Conservation (phyloP, 1,140 invertebrate species). For the Aphelenchoides fujianensis region DNA sequence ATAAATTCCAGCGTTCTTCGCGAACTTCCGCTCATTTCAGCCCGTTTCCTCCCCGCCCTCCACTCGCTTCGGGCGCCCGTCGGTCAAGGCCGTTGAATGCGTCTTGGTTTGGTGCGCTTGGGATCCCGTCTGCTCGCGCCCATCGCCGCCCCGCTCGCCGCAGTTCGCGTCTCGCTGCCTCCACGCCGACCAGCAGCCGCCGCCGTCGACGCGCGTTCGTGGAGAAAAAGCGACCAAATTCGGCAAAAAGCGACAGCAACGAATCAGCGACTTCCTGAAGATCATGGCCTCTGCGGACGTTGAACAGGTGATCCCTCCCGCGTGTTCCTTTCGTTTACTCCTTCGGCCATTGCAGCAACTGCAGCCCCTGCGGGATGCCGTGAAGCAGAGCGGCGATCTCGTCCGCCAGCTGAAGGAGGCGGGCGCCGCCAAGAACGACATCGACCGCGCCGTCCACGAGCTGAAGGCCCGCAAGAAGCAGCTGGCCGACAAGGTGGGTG, state of each 20-base stretch:
- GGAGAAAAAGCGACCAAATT: slow-evolving; percentile 5
- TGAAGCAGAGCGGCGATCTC: slow-evolving; percentile 73
- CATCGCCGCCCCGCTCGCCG: neutral
- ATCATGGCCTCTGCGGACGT: slow-evolving; percentile 53
- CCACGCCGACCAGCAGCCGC: neutral
- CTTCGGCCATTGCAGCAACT: slow-evolving; percentile 51
- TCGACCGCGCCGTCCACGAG: slow-evolving; percentile 88
- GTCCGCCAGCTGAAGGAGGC: slow-evolving; percentile 80
- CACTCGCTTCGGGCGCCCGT: too few relatives aligned
- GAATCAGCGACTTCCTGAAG: slow-evolving; percentile 35
- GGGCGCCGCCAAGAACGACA: slow-evolving; percentile 81
- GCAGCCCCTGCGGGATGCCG: slow-evolving; percentile 44
- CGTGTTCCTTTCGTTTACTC: slow-evolving; percentile 23
- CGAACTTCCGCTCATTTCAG: too few relatives aligned
- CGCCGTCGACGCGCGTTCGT: too few relatives aligned
- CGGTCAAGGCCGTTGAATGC: neutral
- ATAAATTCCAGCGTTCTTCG: too few relatives aligned
- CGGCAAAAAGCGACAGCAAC: neutral
- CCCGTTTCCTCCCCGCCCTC: too few relatives aligned
- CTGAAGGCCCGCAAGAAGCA: slow-evolving; percentile 84
- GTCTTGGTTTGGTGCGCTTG: neutral
- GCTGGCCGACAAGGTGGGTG: slow-evolving; percentile 77
- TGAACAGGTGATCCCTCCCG: slow-evolving; percentile 52
- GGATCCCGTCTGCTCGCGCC: neutral
- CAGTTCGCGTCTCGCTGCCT: neutral